Percentiles rank a stretch among this genome's conserved stretches.
Conservation (phyloP, 1,140 invertebrate genomes). For the Parapsyche elsis region DNA sequence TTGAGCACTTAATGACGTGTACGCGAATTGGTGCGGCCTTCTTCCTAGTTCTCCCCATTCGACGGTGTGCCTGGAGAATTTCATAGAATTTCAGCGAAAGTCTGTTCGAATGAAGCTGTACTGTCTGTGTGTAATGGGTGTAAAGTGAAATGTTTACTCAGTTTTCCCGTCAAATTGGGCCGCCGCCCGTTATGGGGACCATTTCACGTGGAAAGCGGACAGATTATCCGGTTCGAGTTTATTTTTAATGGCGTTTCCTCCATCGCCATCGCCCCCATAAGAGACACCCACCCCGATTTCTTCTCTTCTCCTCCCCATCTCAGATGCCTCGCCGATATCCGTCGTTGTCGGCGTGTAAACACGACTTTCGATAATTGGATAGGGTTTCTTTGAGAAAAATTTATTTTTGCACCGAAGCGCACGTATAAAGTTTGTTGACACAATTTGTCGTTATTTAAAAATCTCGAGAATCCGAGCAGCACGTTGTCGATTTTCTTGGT, state of each 20-base stretch:
- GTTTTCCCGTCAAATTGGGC: slow-evolving; percentile 25
- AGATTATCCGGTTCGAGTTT: slow-evolving; percentile 41
- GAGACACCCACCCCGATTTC: not conserved
- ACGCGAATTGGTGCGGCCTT: not conserved
- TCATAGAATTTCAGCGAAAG: not conserved
- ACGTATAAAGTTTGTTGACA: not conserved
- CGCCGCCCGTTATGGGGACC: slow-evolving; percentile 33
- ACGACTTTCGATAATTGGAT: slow-evolving; percentile 38
- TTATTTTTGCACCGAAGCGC: not conserved
- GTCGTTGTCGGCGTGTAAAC: slow-evolving; percentile 26
- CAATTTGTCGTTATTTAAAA: too few relatives aligned
- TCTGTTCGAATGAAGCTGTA: not conserved
- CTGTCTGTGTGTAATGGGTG: not conserved
- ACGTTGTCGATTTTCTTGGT: too few relatives aligned
- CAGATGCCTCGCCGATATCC: not conserved
- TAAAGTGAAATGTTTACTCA: slow-evolving; percentile 32
- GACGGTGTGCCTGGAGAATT: too few relatives aligned
- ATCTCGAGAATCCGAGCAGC: too few relatives aligned
- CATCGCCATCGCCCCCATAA: not conserved
- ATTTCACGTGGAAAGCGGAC: slow-evolving; percentile 33
- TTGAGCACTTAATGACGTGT: slow-evolving; percentile 16
- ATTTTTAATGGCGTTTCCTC: slow-evolving; percentile 42
- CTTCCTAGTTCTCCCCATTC: too few relatives aligned
- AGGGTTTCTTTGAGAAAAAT: slow-evolving; percentile 7
- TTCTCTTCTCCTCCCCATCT: not conserved